Evolutionary conservation across 2,888 invertebrate species (phyloP).

Genomic region (Eucriotettix oculatus): DNA sequence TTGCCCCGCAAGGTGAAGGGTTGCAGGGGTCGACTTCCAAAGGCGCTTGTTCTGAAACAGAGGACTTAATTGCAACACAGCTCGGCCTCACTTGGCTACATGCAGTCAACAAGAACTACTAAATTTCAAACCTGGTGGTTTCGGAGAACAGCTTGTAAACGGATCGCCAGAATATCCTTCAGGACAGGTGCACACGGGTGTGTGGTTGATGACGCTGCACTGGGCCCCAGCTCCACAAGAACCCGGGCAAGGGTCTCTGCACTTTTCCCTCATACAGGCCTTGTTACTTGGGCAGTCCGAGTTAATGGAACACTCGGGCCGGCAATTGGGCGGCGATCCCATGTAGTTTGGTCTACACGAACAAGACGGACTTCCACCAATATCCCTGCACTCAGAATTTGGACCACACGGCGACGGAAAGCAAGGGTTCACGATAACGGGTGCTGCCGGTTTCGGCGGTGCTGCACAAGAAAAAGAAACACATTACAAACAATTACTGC

Average conservation of each 20-base stretch:
- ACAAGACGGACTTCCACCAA: constrained; percentile 20
- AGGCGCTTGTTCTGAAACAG: constrained; percentile 17
- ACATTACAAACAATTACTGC: not conserved
- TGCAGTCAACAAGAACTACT: too few species aligned
- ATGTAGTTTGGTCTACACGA: constrained; percentile 23
- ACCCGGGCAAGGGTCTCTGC: constrained; percentile 59
- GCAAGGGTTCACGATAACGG: constrained; percentile 29
- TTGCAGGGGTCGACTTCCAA: constrained; percentile 42
- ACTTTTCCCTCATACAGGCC: constrained; percentile 59
- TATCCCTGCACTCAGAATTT: constrained; percentile 38
- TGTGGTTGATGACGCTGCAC: constrained; percentile 57
- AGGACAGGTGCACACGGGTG: constrained; percentile 59
- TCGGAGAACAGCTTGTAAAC: constrained; percentile 45
- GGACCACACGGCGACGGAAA: constrained; percentile 49
- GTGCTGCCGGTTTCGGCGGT: constrained; percentile 8
- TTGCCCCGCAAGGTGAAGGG: constrained; percentile 53
- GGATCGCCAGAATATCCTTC: constrained; percentile 61
- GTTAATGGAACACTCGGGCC: constrained; percentile 56
- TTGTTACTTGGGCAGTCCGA: constrained; percentile 53
- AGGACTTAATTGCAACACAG: not conserved
- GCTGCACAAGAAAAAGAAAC: constrained; percentile 10
- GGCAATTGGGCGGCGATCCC: constrained; percentile 36
- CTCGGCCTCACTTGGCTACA: too few species aligned
- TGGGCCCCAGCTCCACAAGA: constrained; percentile 57
- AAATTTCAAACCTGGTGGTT: constrained; percentile 36